Evolutionary conservation across 2,113 vertebrate species (phyloP).

Genomic region (Notothenia coriiceps): DNA sequence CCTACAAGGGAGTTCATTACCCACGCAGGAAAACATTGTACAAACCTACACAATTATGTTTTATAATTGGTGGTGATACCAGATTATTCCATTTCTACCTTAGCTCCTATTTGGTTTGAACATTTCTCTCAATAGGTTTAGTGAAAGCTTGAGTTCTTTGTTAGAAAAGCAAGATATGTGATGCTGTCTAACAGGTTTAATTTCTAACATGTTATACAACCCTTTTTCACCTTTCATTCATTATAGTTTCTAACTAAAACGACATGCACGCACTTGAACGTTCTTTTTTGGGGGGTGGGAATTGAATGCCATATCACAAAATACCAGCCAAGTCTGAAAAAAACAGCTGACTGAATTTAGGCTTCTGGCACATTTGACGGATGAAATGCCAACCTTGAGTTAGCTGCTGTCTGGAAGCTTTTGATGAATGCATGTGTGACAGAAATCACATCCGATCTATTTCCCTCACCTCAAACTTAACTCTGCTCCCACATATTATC

Average conservation of each 20-base stretch:
- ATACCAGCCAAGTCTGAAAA: neutral
- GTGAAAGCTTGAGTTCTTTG: neutral
- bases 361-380: conserved; percentile 35
- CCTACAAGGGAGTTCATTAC: neutral
- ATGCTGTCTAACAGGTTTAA: too few relatives aligned
- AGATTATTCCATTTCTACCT: neutral
- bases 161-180: too few relatives aligned
- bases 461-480: neutral
- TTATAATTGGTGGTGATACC: neutral
- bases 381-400: conserved; percentile 50
- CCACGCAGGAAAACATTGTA: conserved; percentile 4
- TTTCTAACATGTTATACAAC: conserved; percentile 4
- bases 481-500: conserved; percentile 9
- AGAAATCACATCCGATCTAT: conserved; percentile 14
- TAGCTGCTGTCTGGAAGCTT: conserved; percentile 26
- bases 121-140: neutral
- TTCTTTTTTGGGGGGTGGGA: neutral
- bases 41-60: neutral
- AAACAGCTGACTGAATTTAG: conserved; percentile 9
- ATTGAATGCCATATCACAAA: neutral
- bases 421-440: conserved; percentile 51
- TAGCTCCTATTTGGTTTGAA: neutral
- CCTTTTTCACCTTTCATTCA: neutral
- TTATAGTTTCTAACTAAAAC: neutral
- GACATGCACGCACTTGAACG: neutral